These are phyloP conservation scores for Belgica antarctica DNA, from an alignment of 2,888 invertebrate species.

Conservation along the genomic window DNA sequence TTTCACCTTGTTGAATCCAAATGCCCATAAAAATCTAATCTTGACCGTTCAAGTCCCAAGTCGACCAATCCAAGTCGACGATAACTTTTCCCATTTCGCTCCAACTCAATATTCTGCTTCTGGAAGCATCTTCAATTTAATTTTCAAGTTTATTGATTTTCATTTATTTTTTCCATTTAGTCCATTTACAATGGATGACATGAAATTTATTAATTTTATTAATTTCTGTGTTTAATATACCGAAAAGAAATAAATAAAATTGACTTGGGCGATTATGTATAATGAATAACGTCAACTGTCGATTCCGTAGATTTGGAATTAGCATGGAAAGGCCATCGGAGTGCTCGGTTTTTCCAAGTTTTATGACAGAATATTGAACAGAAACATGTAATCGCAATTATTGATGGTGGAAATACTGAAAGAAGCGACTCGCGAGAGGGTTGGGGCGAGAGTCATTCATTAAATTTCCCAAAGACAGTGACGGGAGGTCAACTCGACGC, in stretches of 20 bases:
- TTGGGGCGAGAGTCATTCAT: neutral
- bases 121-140: too few species aligned
- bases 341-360: neutral
- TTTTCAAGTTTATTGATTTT: conserved; percentile 17
- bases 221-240: conserved; percentile 1
- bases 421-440: neutral
- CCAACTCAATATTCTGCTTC: too few species aligned
- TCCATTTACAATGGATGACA: conserved; percentile 6
- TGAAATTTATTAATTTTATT: conserved; percentile 20
- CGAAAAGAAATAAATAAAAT: neutral
- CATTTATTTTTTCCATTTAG: neutral
- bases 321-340: conserved; percentile 9
- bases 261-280: conserved; percentile 5
- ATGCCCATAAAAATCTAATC: too few species aligned
- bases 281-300: conserved; percentile 8
- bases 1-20: too few species aligned
- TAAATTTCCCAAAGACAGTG: neutral
- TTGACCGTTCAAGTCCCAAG: too few species aligned
- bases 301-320: neutral
- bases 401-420: conserved; percentile 6
- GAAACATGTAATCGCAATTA: conserved; percentile 23
- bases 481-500: neutral
- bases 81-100: too few species aligned
- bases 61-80: too few species aligned
- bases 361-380: neutral